Conservation (phyloP, 2,888 invertebrate genomes). For the Terebella lapidaria region DNA sequence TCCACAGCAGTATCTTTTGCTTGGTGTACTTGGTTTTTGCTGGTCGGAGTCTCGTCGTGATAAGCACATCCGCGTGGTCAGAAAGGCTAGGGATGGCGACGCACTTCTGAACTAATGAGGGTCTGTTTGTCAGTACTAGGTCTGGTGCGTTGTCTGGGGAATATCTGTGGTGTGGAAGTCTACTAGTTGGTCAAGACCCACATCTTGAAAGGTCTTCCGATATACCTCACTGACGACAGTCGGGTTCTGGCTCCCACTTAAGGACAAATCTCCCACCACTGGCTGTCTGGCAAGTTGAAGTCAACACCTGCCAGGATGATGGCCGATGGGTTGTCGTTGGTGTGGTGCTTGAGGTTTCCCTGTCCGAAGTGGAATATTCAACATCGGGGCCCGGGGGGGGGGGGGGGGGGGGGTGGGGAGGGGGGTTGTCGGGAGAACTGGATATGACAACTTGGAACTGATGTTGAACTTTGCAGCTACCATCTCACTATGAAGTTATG, state of each 20-base stretch:
- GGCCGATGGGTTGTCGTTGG: too few species aligned
- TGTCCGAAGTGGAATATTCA: too few species aligned
- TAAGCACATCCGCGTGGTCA: background rate
- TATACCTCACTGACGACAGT: background rate
- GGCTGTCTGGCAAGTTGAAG: slow-evolving; percentile 9
- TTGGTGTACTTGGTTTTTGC: background rate
- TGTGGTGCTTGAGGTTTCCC: too few species aligned
- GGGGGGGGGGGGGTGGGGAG: too few species aligned
- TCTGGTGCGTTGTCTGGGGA: slow-evolving; percentile 7
- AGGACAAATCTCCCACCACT: background rate
- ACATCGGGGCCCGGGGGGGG: too few species aligned
- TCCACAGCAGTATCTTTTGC: background rate
- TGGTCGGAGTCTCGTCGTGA: background rate
- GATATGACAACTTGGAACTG: too few species aligned
- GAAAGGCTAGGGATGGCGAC: background rate
- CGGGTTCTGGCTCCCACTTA: background rate
- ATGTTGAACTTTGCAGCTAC: too few species aligned
- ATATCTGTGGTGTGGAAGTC: slow-evolving; percentile 8
- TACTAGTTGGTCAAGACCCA: slow-evolving; percentile 10
- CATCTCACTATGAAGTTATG: too few species aligned
- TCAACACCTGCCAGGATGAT: slow-evolving; percentile 8
- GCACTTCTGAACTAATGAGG: slow-evolving; percentile 2
- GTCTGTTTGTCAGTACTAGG: slow-evolving; percentile 8
- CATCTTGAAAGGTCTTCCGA: background rate
- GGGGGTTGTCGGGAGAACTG: too few species aligned